Conservation (phyloP, 92 coral and sea anemone genomes). For the Parazoanthus swiftii region DNA sequence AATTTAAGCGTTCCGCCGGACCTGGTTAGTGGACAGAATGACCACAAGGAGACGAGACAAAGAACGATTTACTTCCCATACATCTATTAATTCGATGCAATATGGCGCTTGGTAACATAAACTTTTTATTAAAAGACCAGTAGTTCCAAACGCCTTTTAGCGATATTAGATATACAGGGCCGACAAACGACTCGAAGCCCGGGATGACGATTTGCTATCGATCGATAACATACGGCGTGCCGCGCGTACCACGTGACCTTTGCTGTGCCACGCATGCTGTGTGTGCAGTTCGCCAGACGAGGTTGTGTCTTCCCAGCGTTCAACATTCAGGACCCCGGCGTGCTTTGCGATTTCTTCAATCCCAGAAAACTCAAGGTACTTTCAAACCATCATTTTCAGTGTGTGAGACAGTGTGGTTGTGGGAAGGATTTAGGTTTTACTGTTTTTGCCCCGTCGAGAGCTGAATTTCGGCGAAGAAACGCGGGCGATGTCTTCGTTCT, state of each 20-base stretch:
- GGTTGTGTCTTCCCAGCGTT: conserved; percentile 99
- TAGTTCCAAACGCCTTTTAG: no score
- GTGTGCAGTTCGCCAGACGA: conserved; percentile 5
- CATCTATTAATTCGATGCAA: no score
- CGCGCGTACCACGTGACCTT: conserved; percentile 23
- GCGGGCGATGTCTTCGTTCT: conserved; percentile 9
- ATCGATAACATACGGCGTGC: background rate
- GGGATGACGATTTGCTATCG: conserved; percentile 26
- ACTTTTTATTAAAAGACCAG: no score
- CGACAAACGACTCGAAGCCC: background rate
- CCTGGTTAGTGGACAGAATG: no score
- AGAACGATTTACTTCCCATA: no score
- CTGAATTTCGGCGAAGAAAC: background rate
- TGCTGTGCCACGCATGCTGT: background rate
- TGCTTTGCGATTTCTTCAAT: conserved; percentile 97
- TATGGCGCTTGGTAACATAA: no score
- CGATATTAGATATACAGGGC: no score
- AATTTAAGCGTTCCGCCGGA: no score
- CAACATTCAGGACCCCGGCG: conserved; percentile 98
- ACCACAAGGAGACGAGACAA: no score
- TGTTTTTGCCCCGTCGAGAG: background rate
- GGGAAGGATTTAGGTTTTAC: background rate
- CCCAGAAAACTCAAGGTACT: conserved; percentile 83
- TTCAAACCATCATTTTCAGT: conserved; percentile 29
- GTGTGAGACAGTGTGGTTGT: conserved; percentile 6